Base-by-base conservation (phyloP, 64 coral and sea anemone genomes). In the Dendrophyllia cribrosa region DNA sequence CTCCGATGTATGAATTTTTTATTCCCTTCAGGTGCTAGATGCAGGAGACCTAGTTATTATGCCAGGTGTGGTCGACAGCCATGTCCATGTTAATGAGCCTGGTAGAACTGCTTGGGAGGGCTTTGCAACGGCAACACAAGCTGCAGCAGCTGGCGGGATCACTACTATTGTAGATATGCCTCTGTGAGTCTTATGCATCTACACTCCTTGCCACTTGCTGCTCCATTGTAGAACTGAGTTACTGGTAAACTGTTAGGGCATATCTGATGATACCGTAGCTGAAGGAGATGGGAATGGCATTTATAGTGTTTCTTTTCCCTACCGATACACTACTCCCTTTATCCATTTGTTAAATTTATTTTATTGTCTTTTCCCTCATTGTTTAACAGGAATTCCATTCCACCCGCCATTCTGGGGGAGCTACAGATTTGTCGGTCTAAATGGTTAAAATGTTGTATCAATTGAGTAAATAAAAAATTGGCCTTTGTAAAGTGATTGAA, bases 101-200 rank as follows among this genome's bases (percentile, higher is more conserved):
- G 94, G 94, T 47, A 85, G 94, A 6, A 96, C 94, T 16, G 83
- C 92, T 34, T 96, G 94, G 94, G 94, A 96, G 72, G 94, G 94
- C 16, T 96, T 96, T 88, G 89, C 78, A 45, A 96, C 94, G 25
- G 94, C 94, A 8, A 92, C 94, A 2, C 94, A 96, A 79, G 89
- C 94, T 3, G 94, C 94, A 45, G 94, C 85, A 21, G 82, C 94
- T 7, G 94, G 94, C 76, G 94, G 94, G n/a, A 83, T 96, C 59
- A 96, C 94, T 10, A 96, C 94, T n/a, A 87, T 96, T 88, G 94
- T 96, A 20, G 94, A 96, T 51, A 96, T 96, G 94, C 94, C 94
- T 43, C 66, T 96, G 94, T 96, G 44, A 92, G 94, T 90, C 47
- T 65, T 68, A 34, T 34, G 34, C 34, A 2, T 34, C 34, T 2